Conservation (phyloP, 2,113 vertebrate species). For the Natator depressus region DNA sequence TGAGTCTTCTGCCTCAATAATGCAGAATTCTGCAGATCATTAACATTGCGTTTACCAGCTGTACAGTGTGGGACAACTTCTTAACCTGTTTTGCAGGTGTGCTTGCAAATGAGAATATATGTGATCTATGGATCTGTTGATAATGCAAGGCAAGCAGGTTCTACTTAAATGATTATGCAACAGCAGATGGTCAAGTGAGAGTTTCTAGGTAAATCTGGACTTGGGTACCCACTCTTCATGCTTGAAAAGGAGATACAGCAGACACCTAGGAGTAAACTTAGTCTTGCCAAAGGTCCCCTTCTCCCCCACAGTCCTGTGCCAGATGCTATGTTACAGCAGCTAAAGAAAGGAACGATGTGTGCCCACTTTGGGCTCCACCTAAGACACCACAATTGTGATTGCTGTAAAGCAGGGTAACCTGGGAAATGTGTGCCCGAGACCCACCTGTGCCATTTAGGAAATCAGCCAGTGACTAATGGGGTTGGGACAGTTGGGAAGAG, state of each 20-base stretch:
- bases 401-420: background rate
- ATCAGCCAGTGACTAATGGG: background rate
- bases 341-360: background rate
- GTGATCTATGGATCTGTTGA: background rate
- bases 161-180: background rate
- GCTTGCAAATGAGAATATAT: background rate
- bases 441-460: background rate
- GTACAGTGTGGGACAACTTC: background rate
- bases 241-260: background rate
- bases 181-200: background rate
- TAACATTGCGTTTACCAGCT: background rate
- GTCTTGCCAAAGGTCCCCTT: background rate
- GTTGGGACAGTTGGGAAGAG: background rate
- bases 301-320: fast-evolving
- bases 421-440: background rate
- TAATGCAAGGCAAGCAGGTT: background rate
- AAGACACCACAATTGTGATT: background rate
- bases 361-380: background rate
- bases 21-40: background rate
- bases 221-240: background rate
- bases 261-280: background rate
- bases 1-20: background rate
- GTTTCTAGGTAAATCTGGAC: background rate
- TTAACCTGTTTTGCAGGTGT: background rate
- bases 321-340: background rate